phyloP scores from a whole-genome alignment of 2,888 invertebrate genomes.

The Harpalus rubripes region DNA sequence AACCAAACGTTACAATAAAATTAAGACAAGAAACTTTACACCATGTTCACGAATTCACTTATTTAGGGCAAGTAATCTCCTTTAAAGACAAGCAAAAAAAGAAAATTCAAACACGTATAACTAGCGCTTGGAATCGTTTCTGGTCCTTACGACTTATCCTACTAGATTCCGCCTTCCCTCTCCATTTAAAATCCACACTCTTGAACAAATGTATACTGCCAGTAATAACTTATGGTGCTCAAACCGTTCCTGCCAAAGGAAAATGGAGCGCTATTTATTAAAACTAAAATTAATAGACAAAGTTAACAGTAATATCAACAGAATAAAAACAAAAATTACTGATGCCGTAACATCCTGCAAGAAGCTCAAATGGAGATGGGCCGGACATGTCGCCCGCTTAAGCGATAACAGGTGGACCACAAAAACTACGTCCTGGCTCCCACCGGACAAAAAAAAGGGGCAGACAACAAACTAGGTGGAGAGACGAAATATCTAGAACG shows the following conservation, averaged over 20 bases:
- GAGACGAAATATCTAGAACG: slow-evolving; percentile 4
- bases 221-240: slow-evolving; percentile 18
- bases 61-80: slow-evolving; percentile 13
- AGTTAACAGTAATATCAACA: background rate
- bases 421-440: background rate
- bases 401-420: slow-evolving; percentile 10
- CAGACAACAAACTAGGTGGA: slow-evolving; percentile 15
- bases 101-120: too few relatives aligned
- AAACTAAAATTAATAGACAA: slow-evolving; percentile 22
- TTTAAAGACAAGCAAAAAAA: too few relatives aligned
- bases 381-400: background rate
- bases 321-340: background rate
- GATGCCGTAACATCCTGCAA: background rate
- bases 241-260: slow-evolving; percentile 15
- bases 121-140: too few relatives aligned
- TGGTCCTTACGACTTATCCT: too few relatives aligned
- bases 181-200: too few relatives aligned
- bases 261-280: slow-evolving; percentile 11
- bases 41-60: slow-evolving; percentile 5
- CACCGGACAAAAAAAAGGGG: slow-evolving; percentile 12
- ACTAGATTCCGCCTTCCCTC: too few relatives aligned
- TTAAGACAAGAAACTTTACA: background rate
- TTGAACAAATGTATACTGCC: slow-evolving; percentile 4
- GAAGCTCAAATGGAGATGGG: too few relatives aligned
- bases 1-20: background rate